These are phyloP conservation scores for Xylocopa sonorina DNA, from an alignment of 1,140 invertebrate genomes.

Conservation along the genomic window DNA sequence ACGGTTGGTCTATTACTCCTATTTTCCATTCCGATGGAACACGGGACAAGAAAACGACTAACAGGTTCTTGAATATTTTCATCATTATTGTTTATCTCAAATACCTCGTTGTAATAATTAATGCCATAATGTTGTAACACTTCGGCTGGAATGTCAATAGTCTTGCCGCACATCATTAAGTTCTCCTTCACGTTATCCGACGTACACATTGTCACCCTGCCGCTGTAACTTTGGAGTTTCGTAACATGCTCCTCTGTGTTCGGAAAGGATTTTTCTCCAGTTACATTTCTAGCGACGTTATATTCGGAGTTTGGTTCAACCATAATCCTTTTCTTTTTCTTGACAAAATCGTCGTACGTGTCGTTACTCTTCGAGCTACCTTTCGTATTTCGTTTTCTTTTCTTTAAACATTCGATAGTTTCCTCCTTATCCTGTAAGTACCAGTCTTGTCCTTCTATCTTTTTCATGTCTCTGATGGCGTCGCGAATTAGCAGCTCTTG, in stretches of 20 bases:
- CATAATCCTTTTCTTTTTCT: neutral
- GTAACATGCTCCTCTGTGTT: neutral
- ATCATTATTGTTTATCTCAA: slow-evolving; percentile 48
- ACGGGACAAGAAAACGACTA: neutral
- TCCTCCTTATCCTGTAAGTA: neutral
- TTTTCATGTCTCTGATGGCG: slow-evolving; percentile 29
- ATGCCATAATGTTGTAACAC: slow-evolving; percentile 7
- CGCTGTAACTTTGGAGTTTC: neutral
- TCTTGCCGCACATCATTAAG: neutral
- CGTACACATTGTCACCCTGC: too few species aligned
- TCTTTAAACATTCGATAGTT: neutral
- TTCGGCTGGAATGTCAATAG: neutral
- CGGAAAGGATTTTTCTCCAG: neutral
- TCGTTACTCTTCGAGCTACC: neutral
- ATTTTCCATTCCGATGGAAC: neutral
- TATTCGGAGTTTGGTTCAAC: neutral
- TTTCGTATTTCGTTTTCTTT: neutral
- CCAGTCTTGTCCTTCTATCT: slow-evolving; percentile 5
- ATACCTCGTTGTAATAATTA: neutral
- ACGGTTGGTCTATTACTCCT: neutral
- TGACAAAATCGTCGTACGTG: neutral
- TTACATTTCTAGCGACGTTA: neutral
- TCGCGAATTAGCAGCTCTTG: slow-evolving; percentile 50
- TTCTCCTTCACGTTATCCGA: slow-evolving; percentile 12
- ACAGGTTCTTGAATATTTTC: neutral